Conservation (phyloP, 2,888 invertebrate species). For the Schizaphis graminum region DNA sequence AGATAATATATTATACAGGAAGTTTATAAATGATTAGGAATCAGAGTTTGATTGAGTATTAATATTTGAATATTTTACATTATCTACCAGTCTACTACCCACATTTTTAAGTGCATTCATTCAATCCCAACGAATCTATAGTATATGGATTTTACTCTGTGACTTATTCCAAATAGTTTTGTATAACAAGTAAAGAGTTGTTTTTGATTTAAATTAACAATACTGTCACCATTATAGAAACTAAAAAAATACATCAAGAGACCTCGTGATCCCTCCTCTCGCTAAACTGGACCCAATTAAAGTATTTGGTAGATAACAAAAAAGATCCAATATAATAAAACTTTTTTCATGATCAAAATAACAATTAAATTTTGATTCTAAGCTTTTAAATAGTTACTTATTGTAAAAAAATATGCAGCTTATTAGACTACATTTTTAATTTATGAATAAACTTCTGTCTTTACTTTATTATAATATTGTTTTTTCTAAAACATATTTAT, state of each 20-base stretch:
- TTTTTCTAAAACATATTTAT: neutral
- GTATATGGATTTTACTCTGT: neutral
- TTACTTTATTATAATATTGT: neutral
- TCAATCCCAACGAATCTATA: neutral
- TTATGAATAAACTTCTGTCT: neutral
- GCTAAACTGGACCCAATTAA: too few species aligned
- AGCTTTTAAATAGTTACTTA: neutral
- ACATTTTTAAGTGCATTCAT: neutral
- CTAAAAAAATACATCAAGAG: neutral
- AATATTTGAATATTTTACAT: neutral
- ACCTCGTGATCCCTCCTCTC: neutral
- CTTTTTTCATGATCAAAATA: neutral
- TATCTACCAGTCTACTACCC: neutral
- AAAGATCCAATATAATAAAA: neutral
- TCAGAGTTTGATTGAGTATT: neutral
- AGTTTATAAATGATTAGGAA: slow-evolving; percentile 9
- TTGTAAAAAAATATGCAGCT: neutral
- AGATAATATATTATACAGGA: slow-evolving; percentile 39
- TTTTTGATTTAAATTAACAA: neutral
- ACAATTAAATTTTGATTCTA: neutral
- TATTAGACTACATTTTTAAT: neutral
- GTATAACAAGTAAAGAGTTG: neutral
- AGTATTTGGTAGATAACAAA: neutral
- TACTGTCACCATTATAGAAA: neutral
- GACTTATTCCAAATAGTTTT: neutral